phyloP scores from a whole-genome alignment of 1,140 invertebrate genomes.

The Trichonephila clavata region DNA sequence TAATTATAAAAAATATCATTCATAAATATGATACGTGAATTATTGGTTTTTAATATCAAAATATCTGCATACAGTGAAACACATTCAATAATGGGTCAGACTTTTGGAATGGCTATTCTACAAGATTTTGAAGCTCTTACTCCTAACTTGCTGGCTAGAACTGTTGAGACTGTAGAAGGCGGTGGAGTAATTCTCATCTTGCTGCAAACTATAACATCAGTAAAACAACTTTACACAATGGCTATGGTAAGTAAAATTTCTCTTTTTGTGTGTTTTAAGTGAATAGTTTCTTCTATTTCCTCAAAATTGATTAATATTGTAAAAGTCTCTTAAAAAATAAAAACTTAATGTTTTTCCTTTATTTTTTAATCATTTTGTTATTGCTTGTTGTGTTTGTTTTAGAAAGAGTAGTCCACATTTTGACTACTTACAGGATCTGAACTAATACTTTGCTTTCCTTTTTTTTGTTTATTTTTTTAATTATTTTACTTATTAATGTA shows the following conservation, averaged over 20 bases:
- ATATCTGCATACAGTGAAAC: constrained; percentile 85
- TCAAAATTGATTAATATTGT: too few species aligned
- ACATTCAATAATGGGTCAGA: constrained; percentile 98
- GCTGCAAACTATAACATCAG: constrained; percentile 90
- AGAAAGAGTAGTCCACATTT: too few species aligned
- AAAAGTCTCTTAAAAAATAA: neutral
- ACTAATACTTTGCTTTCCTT: too few species aligned
- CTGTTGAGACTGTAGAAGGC: constrained; percentile 99
- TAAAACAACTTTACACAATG: constrained; percentile 97
- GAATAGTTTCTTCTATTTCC: too few species aligned
- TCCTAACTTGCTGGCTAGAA: constrained; percentile 98
- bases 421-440: too few species aligned
- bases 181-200: constrained; percentile 95
- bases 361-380: too few species aligned
- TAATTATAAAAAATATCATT: too few species aligned
- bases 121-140: constrained; percentile 99
- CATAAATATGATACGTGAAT: too few species aligned
- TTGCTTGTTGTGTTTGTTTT: too few species aligned
- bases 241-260: constrained; percentile 87
- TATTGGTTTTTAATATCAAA: too few species aligned
- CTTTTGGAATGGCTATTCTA: constrained; percentile 85
- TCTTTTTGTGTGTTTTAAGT: neutral
- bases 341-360: neutral
- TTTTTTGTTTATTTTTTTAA: too few species aligned
- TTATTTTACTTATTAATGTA: too few species aligned